phyloP scores from a whole-genome alignment of 2,888 invertebrate genomes.

The Calephelis perditalis region DNA sequence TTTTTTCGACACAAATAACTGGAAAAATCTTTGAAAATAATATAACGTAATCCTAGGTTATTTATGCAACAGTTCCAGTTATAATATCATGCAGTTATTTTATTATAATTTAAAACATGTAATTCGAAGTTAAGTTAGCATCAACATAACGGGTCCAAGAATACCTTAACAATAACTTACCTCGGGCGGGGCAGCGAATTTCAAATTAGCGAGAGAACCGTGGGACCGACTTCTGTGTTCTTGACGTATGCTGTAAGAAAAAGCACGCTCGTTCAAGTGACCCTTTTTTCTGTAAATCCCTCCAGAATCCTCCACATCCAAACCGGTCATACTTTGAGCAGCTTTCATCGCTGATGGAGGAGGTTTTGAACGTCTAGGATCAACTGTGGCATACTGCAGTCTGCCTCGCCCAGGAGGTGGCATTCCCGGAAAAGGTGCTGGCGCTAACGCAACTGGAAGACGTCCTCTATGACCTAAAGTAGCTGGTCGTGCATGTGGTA shows the following conservation, averaged over 20 bases:
- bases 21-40: too few relatives aligned
- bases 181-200: slow-evolving; percentile 88
- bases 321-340: slow-evolving; percentile 82
- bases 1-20: background rate
- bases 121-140: background rate
- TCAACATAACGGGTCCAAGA: background rate
- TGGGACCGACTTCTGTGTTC: slow-evolving; percentile 95
- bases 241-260: slow-evolving; percentile 95
- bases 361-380: slow-evolving; percentile 81
- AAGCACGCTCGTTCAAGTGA: slow-evolving; percentile 94
- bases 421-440: slow-evolving; percentile 60
- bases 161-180: slow-evolving; percentile 41
- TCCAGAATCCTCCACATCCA: slow-evolving; percentile 81
- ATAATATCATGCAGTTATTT: background rate
- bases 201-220: slow-evolving; percentile 93
- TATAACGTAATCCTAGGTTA: background rate
- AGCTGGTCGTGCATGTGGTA: slow-evolving; percentile 66
- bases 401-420: slow-evolving; percentile 59
- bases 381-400: slow-evolving; percentile 80
- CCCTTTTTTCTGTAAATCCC: slow-evolving; percentile 94
- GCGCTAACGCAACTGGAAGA: slow-evolving; percentile 77
- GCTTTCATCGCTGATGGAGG: slow-evolving; percentile 80
- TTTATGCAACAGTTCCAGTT: slow-evolving; percentile 8
- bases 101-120: slow-evolving; percentile 1
- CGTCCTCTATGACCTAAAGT: slow-evolving; percentile 78